Conservation (phyloP, 2,797 vertebrate genomes). For the Hyperoplus lanceolatus region DNA sequence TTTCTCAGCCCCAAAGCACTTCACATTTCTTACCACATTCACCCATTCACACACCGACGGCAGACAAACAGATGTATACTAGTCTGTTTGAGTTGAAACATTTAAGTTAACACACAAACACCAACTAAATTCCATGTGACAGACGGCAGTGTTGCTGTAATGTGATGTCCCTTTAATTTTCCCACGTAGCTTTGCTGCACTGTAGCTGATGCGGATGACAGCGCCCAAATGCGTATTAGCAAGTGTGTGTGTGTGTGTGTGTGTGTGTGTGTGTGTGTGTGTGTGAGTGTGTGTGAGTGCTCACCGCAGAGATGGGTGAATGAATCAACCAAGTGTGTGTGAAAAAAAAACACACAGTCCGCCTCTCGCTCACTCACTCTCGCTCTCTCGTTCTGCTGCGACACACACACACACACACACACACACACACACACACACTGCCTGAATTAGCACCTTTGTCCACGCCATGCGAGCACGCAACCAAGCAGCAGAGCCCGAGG, state of each 20-base stretch:
- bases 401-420: conserved; percentile 30
- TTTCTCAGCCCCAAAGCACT: too few relatives aligned
- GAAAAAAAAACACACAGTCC: conserved; percentile 67
- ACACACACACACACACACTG: conserved; percentile 33
- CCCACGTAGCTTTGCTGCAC: conserved; percentile 43
- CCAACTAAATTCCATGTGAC: not conserved
- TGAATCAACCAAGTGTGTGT: conserved; percentile 71
- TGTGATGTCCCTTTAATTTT: conserved; percentile 58
- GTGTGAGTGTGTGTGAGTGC: conserved; percentile 28
- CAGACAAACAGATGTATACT: too few relatives aligned
- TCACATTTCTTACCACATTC: not conserved
- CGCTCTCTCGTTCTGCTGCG: conserved; percentile 31
- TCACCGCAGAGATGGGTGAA: conserved; percentile 65
- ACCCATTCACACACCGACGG: not conserved
- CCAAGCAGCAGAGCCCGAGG: conserved; percentile 45
- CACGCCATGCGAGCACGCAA: conserved; percentile 53
- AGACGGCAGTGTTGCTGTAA: not conserved
- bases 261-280: too few relatives aligned
- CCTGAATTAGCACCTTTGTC: conserved; percentile 68
- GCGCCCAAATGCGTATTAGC: conserved; percentile 61
- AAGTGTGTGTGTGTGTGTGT: too few relatives aligned
- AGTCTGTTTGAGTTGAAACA: too few relatives aligned
- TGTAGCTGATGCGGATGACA: conserved; percentile 63
- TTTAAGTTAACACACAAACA: not conserved
- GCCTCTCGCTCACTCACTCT: conserved; percentile 34